Evolutionary conservation across 2,888 invertebrate species (phyloP), one percentile per base, ranked within the genome.

Genomic region (Dynastes grantii): DNA sequence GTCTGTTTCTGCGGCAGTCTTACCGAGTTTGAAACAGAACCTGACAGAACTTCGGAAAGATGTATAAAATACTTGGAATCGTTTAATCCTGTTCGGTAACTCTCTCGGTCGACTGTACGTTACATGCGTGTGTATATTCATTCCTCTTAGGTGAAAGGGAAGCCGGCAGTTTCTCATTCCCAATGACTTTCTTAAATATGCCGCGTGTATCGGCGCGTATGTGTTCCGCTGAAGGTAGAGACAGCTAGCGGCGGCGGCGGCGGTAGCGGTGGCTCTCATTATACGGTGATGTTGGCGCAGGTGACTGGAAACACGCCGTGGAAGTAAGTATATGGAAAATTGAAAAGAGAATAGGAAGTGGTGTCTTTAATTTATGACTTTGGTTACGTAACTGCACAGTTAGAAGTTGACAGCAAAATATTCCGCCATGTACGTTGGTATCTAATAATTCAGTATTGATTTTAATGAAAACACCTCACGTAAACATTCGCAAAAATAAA

Each of bases 111-210:
- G 11, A 49, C 67, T 67, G 67, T 67, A 67, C 67, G 16, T 49
- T 49, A 65, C 76, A 65, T 76, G 51, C 76, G 65, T 67, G 67
- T 55, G 37, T 65, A 53, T 65, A 76, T 37, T 29, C 65, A 55
- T 73, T 73, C 81, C 58, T 40, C 29, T 40, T n/a, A 11, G 40
- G 58, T 73, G 40, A 40, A 73, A 73, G 58, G 73, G 61, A 73
- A 84, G 83, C 83, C 84, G 83, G 84, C 83, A 80, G 83, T 83
- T 84, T 84, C 84, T 84, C 84, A 71, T 73, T 73, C 83, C 81
- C 85, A 85, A 85, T 86, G 86, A 86, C 86, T 85, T 85, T 86
- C 85, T 86, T 87, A 86, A 87, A 86, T 85, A 86, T 86, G 85
- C 86, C 83, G 84, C 84, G 85, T 85, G 85, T 86, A 86, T 86